These are phyloP conservation scores for Trypoxylus dichotomus DNA, from an alignment of 1,140 invertebrate genomes.

Conservation along the genomic window DNA sequence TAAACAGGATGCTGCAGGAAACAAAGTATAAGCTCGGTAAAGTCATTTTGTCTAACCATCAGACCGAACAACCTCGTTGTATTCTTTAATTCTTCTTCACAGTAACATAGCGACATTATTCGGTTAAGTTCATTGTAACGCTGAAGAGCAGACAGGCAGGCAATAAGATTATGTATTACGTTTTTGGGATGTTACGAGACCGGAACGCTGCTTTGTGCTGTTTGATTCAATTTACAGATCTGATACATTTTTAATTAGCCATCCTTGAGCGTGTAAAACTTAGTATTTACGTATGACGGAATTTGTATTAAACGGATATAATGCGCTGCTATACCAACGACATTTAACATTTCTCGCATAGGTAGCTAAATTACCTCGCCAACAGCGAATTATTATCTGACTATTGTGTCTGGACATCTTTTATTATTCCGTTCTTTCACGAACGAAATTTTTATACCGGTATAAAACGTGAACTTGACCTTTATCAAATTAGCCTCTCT, in stretches of 20 bases:
- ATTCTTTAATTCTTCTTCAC: neutral
- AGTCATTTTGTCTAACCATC: neutral
- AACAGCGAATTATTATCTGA: neutral
- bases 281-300: neutral
- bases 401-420: neutral
- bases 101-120: neutral
- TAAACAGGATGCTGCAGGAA: neutral
- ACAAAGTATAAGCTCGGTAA: neutral
- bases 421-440: neutral
- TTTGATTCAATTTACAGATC: neutral
- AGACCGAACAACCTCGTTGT: neutral
- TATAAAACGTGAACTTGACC: neutral
- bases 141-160: neutral
- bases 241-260: constrained; percentile 4
- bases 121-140: neutral
- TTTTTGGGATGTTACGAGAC: neutral
- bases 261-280: neutral
- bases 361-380: neutral
- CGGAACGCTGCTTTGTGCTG: neutral
- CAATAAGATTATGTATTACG: neutral
- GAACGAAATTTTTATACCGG: neutral
- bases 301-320: neutral
- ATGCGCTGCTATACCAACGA: neutral
- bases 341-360: neutral
- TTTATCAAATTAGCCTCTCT: neutral